Evolutionary conservation across 2,113 vertebrate species (phyloP).

Genomic region (Stegostoma tigrinum): DNA sequence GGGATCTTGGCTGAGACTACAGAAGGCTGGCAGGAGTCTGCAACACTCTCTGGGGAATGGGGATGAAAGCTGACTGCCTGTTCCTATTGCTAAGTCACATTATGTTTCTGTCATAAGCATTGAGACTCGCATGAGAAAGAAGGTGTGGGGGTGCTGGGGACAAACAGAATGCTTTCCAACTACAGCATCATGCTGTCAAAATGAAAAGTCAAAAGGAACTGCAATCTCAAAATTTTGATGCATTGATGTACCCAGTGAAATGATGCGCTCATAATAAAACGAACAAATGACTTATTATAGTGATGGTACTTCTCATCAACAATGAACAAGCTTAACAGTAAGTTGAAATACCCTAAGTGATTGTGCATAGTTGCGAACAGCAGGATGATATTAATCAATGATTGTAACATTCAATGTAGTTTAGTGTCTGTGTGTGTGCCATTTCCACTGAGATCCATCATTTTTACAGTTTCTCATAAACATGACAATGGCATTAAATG

Average conservation of each 20-base stretch:
- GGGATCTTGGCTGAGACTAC: not conserved
- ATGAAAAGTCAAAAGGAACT: not conserved
- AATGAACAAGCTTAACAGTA: not conserved
- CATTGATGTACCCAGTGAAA: not conserved
- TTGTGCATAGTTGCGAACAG: constrained; percentile 22
- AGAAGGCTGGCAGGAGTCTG: not conserved
- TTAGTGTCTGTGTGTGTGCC: not conserved
- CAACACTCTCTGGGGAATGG: not conserved
- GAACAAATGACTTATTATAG: constrained; percentile 7
- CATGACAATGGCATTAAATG: not conserved
- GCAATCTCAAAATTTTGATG: not conserved
- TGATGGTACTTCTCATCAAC: not conserved
- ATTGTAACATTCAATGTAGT: not conserved
- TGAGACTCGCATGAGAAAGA: constrained; percentile 42
- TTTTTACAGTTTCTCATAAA: not conserved
- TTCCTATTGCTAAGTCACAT: not conserved
- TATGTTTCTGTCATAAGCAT: constrained; percentile 46
- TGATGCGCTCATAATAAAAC: not conserved
- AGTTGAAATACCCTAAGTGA: constrained; percentile 12
- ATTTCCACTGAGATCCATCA: not conserved
- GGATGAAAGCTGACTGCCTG: not conserved
- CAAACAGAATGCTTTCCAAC: constrained; percentile 44
- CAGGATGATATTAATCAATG: constrained; percentile 22
- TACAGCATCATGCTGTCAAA: not conserved
- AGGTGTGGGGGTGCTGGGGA: constrained; percentile 43